Evolutionary conservation across 2,888 invertebrate genomes (phyloP), one percentile per base, ranked within the genome.

Genomic region (Sinhomidia bicolor): DNA sequence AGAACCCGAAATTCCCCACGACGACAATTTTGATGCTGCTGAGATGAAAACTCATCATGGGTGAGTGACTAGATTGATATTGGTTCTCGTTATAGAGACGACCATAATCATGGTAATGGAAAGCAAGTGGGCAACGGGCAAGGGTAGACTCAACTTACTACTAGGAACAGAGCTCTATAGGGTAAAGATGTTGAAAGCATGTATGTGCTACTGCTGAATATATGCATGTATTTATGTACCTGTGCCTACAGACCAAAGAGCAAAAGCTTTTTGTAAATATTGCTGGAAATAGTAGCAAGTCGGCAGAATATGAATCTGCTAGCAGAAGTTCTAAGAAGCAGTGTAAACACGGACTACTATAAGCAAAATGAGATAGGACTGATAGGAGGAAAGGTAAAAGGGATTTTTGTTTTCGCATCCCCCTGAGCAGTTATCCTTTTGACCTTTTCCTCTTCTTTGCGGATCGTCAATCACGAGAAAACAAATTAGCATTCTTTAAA

Each of bases 21-120:
- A 81, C 60, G 14, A 47, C 65, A 78, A 51, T 26, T 26, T 62
- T 26, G 10, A 17, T 32, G 7, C 36, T 17, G 9, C 4, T 14
- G 44, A 71, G 71, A 44, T 41, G 65, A 36, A 20, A 44, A 44
- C 20, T 71, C 87, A 87, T 62, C n/a, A n/a, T n/a, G 87, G 51
- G 60, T 74, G 81, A 85, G 44, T 68, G 78, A 65, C 36, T 79
- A 51, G 32, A 85, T 79, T 71, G 71, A 71, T 71, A 85, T 65
- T 68, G 68, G 65, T 68, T 85, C 85, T 32, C 68, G 79, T 79
- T 65, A 54, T 23, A 36, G 12, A n/a, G n/a, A n/a, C n/a, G n/a
- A n/a, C 76, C 20, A 62, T 74, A 74, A 84, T 84, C 57, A 82
- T 20, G 32, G 47, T 57, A 60, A 60, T 84, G 26, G 36, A 41